phyloP scores from a whole-genome alignment of 1,140 invertebrate genomes.

The Phthorimaea operculella region DNA sequence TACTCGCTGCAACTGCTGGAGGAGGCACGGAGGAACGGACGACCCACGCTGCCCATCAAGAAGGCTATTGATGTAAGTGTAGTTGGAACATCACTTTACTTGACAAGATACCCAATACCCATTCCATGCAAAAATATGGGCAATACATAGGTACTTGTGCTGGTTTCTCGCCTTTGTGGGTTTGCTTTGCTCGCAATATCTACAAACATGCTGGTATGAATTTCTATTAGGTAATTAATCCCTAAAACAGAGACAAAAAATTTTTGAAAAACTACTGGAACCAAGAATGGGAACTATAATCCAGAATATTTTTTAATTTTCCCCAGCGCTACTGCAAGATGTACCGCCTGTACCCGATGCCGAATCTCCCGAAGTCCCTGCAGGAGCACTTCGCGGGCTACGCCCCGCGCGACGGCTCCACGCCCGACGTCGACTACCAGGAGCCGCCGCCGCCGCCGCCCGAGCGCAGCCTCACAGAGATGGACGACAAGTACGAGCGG shows the following conservation, averaged over 20 bases:
- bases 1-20: constrained; percentile 35
- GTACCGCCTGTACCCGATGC: constrained; percentile 48
- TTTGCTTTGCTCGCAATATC: too few relatives aligned
- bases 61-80: constrained; percentile 38
- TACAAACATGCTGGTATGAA: too few relatives aligned
- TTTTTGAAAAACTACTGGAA: too few relatives aligned
- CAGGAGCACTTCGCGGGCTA: constrained; percentile 33
- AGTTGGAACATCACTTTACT: too few relatives aligned
- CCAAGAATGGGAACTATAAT: too few relatives aligned
- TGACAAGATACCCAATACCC: too few relatives aligned
- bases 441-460: constrained; percentile 19
- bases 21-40: constrained; percentile 35
- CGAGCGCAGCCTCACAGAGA: constrained; percentile 4
- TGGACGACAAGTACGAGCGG: constrained; percentile 2
- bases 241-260: too few relatives aligned
- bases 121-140: too few relatives aligned
- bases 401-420: constrained; percentile 26
- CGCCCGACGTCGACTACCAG: constrained; percentile 19
- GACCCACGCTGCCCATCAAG: constrained; percentile 35
- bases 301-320: too few relatives aligned
- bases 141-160: too few relatives aligned
- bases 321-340: constrained; percentile 49
- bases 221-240: too few relatives aligned
- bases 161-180: too few relatives aligned
- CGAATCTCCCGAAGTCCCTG: constrained; percentile 30